Conservation (phyloP, 2,888 invertebrate species). For the Schizaphis graminum region DNA sequence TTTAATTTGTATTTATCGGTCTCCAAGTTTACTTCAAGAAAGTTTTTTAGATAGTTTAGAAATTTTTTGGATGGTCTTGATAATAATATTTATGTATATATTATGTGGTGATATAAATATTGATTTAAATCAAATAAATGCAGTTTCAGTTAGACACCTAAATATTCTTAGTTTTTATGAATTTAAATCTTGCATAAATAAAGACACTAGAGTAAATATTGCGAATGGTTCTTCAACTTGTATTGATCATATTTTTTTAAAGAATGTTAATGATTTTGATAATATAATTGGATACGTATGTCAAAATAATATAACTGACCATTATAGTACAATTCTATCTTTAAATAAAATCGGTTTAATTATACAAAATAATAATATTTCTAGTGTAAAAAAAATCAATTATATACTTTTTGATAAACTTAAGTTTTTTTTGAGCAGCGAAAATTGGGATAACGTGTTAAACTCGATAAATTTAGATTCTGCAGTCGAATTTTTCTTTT, state of each 20-base stretch:
- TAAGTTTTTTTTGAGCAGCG: background rate
- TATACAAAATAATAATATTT: conserved; percentile 1
- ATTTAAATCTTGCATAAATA: background rate
- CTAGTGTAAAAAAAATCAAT: background rate
- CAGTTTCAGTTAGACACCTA: background rate
- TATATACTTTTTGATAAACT: background rate
- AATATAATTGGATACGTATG: background rate
- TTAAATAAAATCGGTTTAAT: background rate
- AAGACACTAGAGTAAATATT: background rate
- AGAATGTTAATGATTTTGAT: background rate
- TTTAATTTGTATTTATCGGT: conserved; percentile 10
- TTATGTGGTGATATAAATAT: background rate
- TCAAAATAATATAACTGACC: background rate
- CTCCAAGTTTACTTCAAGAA: background rate
- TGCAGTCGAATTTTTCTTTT: background rate
- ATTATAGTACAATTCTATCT: background rate
- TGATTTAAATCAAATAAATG: background rate
- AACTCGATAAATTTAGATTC: background rate
- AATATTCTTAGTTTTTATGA: background rate
- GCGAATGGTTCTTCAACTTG: background rate
- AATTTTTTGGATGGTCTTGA: background rate
- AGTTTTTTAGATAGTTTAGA: background rate
- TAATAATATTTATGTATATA: background rate
- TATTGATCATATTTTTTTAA: background rate
- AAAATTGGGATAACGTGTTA: background rate